Percentiles rank a stretch among this genome's conserved stretches.
Evolutionary conservation across 2,888 invertebrate genomes (phyloP).

Genomic region (Oscheius sp.): DNA sequence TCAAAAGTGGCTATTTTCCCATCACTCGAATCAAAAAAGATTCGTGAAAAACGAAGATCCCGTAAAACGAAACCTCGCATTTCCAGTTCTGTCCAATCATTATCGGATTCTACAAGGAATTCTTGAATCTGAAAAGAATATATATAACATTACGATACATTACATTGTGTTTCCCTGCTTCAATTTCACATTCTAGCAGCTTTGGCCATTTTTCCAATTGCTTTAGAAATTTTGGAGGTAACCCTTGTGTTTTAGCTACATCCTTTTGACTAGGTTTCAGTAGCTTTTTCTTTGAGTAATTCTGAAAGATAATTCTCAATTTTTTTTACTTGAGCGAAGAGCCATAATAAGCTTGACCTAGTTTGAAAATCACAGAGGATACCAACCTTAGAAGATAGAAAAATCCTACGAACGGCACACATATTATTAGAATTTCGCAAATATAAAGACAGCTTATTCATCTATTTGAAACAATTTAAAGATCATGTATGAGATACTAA

Average conservation of each 20-base stretch:
- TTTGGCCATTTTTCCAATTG: slow-evolving; percentile 15
- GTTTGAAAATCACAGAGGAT: neutral
- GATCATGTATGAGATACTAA: neutral
- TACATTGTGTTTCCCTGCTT: neutral
- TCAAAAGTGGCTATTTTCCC: neutral
- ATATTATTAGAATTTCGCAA: neutral
- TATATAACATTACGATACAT: neutral
- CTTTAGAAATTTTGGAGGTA: slow-evolving; percentile 1
- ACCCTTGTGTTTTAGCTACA: neutral
- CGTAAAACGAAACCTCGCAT: slow-evolving; percentile 3
- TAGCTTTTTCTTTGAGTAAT: neutral
- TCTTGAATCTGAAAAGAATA: neutral
- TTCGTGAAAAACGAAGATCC: neutral
- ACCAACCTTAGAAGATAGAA: too few relatives aligned
- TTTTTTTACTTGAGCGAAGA: too few relatives aligned
- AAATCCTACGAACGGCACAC: neutral
- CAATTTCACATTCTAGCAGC: slow-evolving; percentile 19
- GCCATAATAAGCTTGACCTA: neutral
- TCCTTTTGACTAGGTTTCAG: neutral
- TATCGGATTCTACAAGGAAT: neutral
- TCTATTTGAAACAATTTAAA: neutral
- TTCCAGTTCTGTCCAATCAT: slow-evolving; percentile 16
- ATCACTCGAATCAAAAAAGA: neutral
- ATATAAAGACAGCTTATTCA: neutral
- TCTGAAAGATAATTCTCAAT: neutral